phyloP scores from a whole-genome alignment of 1,140 invertebrate genomes.

The Cherax quadricarinatus region DNA sequence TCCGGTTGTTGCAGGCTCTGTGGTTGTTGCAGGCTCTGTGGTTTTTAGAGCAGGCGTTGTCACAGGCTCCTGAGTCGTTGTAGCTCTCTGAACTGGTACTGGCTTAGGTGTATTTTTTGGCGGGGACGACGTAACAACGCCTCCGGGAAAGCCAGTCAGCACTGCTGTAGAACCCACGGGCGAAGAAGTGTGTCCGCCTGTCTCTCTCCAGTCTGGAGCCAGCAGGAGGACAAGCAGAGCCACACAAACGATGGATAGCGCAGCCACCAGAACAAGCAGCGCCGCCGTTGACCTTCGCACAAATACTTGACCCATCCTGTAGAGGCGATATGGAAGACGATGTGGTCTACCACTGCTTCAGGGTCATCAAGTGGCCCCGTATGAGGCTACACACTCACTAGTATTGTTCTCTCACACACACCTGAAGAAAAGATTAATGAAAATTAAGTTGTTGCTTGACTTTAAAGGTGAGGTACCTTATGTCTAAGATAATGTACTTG shows the following conservation, averaged over 20 bases:
- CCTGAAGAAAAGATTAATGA: background rate
- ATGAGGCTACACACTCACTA: background rate
- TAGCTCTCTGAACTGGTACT: background rate
- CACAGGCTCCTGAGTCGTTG: background rate
- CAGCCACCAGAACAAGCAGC: slow-evolving; percentile 59
- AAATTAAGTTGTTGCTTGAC: background rate
- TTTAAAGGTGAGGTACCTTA: background rate
- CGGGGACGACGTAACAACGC: background rate
- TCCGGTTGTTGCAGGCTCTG: background rate
- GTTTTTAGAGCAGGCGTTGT: background rate
- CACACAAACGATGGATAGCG: slow-evolving; percentile 53
- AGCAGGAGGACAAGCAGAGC: slow-evolving; percentile 65
- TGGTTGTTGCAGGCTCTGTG: background rate
- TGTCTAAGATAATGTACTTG: too few relatives aligned
- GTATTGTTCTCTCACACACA: background rate
- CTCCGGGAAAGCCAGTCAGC: background rate
- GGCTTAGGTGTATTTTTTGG: background rate
- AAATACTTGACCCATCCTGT: slow-evolving; percentile 64
- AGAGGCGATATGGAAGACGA: too few relatives aligned
- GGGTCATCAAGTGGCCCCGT: background rate
- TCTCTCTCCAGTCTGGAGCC: slow-evolving; percentile 43
- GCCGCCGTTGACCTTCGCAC: slow-evolving; percentile 53
- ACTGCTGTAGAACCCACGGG: background rate
- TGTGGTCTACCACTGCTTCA: background rate
- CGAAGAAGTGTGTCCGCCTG: slow-evolving; percentile 11